These are phyloP conservation scores for Acrobasis consociella DNA, from an alignment of 2,888 invertebrate species.

Conservation along the genomic window DNA sequence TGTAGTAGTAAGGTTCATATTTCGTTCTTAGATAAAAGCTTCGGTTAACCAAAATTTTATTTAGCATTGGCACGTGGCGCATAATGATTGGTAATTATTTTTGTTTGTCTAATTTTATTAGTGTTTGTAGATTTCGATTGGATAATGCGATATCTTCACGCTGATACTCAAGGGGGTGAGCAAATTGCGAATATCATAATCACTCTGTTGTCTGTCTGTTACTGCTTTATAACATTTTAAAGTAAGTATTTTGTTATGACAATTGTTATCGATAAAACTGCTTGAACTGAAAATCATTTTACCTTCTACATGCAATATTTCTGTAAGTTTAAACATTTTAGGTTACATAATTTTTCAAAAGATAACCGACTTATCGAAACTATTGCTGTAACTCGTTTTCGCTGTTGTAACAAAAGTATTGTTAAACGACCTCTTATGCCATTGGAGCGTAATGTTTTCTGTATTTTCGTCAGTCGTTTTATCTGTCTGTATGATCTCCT, in stretches of 20 bases:
- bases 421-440: too few relatives aligned
- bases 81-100: conserved; percentile 43
- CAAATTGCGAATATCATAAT: conserved; percentile 12
- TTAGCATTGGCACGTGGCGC: conserved; percentile 37
- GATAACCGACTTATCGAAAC: too few relatives aligned
- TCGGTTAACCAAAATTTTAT: conserved; percentile 24
- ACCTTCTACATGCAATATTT: too few relatives aligned
- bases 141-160: conserved; percentile 22
- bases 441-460: too few relatives aligned
- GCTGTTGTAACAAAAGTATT: too few relatives aligned
- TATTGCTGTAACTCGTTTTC: too few relatives aligned
- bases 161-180: conserved; percentile 16
- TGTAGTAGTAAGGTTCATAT: conserved; percentile 10
- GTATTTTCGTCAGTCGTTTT: too few relatives aligned
- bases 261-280: too few relatives aligned
- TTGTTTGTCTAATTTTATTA: conserved; percentile 42
- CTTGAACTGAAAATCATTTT: too few relatives aligned
- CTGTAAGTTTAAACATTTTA: too few relatives aligned
- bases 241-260: neutral
- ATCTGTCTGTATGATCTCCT: too few relatives aligned
- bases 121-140: conserved; percentile 31
- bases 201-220: neutral
- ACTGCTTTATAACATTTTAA: neutral
- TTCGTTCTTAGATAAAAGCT: conserved; percentile 24
- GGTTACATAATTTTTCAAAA: too few relatives aligned